phyloP scores from a whole-genome alignment of 2,888 invertebrate genomes.

The Gymnosoma rotundatum region DNA sequence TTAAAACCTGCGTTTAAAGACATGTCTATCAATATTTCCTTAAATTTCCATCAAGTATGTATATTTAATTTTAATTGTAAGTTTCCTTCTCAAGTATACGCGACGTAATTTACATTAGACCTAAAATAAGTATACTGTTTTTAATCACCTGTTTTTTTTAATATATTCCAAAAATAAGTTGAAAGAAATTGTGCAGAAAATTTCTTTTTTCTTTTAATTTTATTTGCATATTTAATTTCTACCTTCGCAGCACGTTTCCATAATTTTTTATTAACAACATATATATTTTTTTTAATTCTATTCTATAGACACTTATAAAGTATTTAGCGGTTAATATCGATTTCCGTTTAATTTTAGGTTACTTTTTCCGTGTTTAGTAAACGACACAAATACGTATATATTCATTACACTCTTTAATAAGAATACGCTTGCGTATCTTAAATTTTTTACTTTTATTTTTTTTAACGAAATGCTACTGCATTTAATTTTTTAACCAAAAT shows the following conservation, averaged over 20 bases:
- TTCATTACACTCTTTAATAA: neutral
- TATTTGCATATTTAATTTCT: constrained; percentile 24
- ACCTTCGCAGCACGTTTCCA: constrained; percentile 55
- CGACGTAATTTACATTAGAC: too few species aligned
- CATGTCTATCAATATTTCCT: too few species aligned
- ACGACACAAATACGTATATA: constrained; percentile 48
- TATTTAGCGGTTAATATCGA: constrained; percentile 53
- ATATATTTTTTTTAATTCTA: constrained; percentile 8
- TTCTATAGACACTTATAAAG: constrained; percentile 26
- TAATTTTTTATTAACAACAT: constrained; percentile 28
- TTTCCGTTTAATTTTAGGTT: constrained; percentile 52
- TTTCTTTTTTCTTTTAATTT: constrained; percentile 12
- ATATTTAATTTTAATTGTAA: too few species aligned
- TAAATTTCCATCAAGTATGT: too few species aligned
- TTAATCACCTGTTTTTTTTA: constrained; percentile 36
- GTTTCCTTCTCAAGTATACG: neutral
- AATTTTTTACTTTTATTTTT: constrained; percentile 16
- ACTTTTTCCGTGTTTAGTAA: constrained; percentile 52
- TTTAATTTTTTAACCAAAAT: neutral
- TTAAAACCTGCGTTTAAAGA: too few species aligned
- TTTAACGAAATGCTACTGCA: neutral
- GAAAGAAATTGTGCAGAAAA: neutral
- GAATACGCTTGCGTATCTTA: neutral
- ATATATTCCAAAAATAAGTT: constrained; percentile 23
- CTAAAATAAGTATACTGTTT: too few species aligned